Conservation (phyloP, 2,113 vertebrate genomes). For the Psilopsiagon aymara region DNA sequence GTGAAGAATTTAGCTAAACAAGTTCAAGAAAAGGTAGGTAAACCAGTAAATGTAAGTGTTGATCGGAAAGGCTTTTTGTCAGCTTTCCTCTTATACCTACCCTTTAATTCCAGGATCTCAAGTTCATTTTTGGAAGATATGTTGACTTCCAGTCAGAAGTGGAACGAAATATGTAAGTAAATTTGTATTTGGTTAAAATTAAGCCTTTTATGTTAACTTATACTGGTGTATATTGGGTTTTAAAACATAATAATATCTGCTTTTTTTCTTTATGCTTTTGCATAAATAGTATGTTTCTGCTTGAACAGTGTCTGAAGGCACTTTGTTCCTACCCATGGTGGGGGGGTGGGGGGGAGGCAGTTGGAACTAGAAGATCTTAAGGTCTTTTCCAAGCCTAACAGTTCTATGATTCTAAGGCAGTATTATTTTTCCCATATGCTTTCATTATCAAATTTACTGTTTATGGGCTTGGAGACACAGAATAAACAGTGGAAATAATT, state of each 20-base stretch:
- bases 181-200: background rate
- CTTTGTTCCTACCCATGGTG: background rate
- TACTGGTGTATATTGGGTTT: background rate
- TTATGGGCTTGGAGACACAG: background rate
- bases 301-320: background rate
- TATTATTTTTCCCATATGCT: background rate
- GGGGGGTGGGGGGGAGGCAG: no score
- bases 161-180: conserved; percentile 93
- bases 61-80: background rate
- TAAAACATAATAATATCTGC: background rate
- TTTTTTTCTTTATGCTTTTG: background rate
- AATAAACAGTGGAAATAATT: background rate
- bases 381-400: background rate
- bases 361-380: background rate
- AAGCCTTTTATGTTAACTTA: background rate
- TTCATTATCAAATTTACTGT: background rate
- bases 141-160: conserved; percentile 88
- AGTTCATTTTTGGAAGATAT: conserved; percentile 96
- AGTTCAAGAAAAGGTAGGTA: conserved; percentile 92
- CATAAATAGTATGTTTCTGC: background rate
- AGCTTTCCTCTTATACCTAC: background rate
- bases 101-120: conserved; percentile 86
- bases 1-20: conserved; percentile 97
- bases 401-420: background rate
- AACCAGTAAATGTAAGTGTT: background rate